Evolutionary conservation across 2,888 invertebrate species (phyloP).

Genomic region (Cephus runcator): DNA sequence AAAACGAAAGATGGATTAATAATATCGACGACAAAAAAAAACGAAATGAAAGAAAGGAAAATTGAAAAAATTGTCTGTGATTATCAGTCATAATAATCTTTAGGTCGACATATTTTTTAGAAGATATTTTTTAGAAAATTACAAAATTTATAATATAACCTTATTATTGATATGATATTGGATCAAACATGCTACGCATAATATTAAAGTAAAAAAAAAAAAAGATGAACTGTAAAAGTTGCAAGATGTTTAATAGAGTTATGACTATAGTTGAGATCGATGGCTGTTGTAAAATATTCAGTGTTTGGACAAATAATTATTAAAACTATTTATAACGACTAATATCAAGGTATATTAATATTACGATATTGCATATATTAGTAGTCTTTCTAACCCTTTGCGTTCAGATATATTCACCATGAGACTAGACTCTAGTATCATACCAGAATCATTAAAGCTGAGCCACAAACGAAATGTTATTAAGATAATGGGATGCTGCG

Average conservation of each 20-base stretch:
- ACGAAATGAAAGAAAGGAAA: constrained; percentile 24
- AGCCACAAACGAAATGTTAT: neutral
- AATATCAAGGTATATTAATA: constrained; percentile 52
- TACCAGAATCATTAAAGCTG: constrained; percentile 19
- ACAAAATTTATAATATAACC: constrained; percentile 63
- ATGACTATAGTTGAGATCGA: constrained; percentile 56
- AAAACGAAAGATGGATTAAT: constrained; percentile 5
- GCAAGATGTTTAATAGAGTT: constrained; percentile 56
- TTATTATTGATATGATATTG: constrained; percentile 62
- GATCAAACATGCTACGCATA: constrained; percentile 49
- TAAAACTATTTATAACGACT: constrained; percentile 55
- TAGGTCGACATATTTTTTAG: constrained; percentile 65
- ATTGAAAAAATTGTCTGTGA: constrained; percentile 62
- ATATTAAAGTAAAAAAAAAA: constrained; percentile 27
- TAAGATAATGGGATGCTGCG: constrained; percentile 13
- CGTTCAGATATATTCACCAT: constrained; percentile 47
- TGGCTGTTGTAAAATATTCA: constrained; percentile 64
- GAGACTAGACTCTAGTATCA: constrained; percentile 23
- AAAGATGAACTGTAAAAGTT: constrained; percentile 44
- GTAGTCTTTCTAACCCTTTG: constrained; percentile 55
- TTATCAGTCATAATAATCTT: constrained; percentile 65
- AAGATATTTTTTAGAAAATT: constrained; percentile 64
- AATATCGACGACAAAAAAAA: constrained; percentile 19
- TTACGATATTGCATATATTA: constrained; percentile 49
- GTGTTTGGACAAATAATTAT: constrained; percentile 62